phyloP scores from a whole-genome alignment of 2,113 vertebrate species.

The Phocoena sinus region DNA sequence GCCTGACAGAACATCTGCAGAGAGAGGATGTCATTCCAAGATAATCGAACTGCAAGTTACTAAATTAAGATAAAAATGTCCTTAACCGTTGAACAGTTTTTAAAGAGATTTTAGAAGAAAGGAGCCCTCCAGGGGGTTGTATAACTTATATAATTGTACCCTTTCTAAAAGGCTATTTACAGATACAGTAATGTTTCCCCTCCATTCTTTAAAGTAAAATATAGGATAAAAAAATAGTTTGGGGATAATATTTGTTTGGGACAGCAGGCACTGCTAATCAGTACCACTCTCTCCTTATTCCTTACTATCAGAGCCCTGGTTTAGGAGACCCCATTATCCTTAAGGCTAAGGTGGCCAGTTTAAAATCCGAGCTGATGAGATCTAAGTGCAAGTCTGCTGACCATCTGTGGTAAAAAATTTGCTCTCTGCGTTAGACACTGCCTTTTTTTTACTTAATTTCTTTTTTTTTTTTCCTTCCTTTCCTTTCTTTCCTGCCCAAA shows the following conservation, averaged over 20 bases:
- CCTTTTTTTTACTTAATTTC: background rate
- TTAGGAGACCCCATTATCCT: background rate
- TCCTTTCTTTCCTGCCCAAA: background rate
- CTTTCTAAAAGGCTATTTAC: no score
- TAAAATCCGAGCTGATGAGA: background rate
- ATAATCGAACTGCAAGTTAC: no score
- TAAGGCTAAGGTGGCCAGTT: background rate
- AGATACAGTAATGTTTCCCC: no score
- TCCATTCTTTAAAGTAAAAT: no score
- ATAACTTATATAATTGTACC: no score
- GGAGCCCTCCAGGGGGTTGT: no score
- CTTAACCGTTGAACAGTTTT: no score
- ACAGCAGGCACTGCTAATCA: background rate
- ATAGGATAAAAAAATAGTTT: background rate
- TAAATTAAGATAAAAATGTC: no score
- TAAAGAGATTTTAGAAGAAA: no score
- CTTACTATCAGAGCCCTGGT: background rate
- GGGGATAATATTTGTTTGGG: background rate
- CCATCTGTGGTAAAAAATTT: background rate
- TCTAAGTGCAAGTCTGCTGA: background rate
- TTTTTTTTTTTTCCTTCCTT: background rate
- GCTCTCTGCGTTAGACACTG: background rate
- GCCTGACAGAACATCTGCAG: no score
- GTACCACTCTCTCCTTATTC: background rate
- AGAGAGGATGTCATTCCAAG: no score